These are phyloP conservation scores for Helarctos malayanus DNA, from an alignment of 2,797 vertebrate species.

Conservation along the genomic window DNA sequence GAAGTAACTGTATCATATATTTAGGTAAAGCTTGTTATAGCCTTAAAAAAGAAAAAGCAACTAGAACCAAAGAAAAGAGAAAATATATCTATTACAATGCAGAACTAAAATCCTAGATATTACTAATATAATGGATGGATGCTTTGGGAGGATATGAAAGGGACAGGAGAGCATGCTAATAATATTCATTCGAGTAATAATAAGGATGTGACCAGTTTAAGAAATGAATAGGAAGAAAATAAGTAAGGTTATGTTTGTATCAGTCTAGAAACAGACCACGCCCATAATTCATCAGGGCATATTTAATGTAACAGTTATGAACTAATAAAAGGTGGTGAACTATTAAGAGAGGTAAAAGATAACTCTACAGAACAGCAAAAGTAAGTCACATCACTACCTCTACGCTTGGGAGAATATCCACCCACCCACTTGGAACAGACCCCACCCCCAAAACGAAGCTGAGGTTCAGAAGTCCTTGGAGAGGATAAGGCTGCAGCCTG, in stretches of 20 bases:
- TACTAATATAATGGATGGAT: background rate
- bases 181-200: background rate
- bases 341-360: background rate
- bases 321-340: background rate
- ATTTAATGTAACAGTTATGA: background rate
- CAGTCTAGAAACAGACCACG: background rate
- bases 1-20: background rate
- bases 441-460: background rate
- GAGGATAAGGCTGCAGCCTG: background rate
- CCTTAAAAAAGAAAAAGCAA: slow-evolving; percentile 29
- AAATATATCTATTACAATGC: background rate
- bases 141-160: background rate
- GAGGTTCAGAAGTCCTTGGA: background rate
- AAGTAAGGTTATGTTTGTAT: slow-evolving; percentile 6
- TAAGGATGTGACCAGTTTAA: background rate
- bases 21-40: background rate
- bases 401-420: background rate
- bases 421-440: background rate
- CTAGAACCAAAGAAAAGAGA: background rate
- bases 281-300: background rate
- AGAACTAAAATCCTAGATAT: slow-evolving; percentile 22
- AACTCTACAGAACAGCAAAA: background rate
- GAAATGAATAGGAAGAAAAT: background rate
- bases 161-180: background rate
- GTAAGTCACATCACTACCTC: background rate